phyloP scores from a whole-genome alignment of 2,888 invertebrate species.

The Polydrusus cervinus region DNA sequence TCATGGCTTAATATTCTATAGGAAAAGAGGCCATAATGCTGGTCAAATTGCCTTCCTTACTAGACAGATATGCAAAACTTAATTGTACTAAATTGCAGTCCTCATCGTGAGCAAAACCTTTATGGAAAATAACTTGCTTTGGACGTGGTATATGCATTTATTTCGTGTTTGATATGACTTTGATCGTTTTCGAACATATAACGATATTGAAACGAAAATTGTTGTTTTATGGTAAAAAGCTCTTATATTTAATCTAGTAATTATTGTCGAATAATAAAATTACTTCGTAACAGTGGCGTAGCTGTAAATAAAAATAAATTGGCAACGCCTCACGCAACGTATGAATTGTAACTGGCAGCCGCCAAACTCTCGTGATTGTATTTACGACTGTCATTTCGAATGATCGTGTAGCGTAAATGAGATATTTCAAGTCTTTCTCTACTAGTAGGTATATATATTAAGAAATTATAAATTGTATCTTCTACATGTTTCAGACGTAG shows the following conservation, averaged over 20 bases:
- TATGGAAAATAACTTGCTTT: constrained; percentile 21
- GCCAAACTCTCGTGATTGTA: too few species aligned
- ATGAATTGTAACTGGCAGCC: too few species aligned
- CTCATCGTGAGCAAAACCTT: constrained; percentile 58
- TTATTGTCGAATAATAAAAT: neutral
- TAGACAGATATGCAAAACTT: constrained; percentile 60
- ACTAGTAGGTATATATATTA: too few species aligned
- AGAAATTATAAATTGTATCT: too few species aligned
- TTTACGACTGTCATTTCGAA: too few species aligned
- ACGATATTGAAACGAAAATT: constrained; percentile 26
- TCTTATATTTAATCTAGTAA: neutral
- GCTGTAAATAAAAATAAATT: too few species aligned
- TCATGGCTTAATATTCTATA: constrained; percentile 12
- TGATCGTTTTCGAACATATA: constrained; percentile 21
- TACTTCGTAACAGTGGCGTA: too few species aligned
- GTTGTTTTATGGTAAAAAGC: neutral
- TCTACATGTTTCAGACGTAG: too few species aligned
- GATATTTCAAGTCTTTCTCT: too few species aligned
- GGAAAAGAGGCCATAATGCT: constrained; percentile 14
- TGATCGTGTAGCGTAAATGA: too few species aligned
- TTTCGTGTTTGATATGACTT: constrained; percentile 27
- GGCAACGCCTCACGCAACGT: too few species aligned
- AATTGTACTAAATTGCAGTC: constrained; percentile 58
- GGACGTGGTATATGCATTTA: constrained; percentile 25
- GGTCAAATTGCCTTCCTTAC: constrained; percentile 46